These are phyloP conservation scores for Muschampia plurimacula DNA, from an alignment of 2,888 invertebrate genomes.

Conservation along the genomic window DNA sequence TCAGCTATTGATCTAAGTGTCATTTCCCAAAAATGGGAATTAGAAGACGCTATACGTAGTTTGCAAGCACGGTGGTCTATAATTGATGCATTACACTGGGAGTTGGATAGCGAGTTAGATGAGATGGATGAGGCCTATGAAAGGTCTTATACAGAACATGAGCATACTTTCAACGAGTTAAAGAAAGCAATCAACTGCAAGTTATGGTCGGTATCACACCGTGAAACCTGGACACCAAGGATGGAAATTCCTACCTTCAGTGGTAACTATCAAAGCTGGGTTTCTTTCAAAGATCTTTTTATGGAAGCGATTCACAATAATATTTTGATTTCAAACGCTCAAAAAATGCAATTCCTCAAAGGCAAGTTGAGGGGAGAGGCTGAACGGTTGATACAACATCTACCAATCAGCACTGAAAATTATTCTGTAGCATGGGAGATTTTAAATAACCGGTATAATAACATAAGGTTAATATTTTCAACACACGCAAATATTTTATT, in stretches of 20 bases:
- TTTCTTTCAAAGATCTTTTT: constrained; percentile 42
- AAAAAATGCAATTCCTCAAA: constrained; percentile 21
- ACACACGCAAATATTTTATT: constrained; percentile 11
- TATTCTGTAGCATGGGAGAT: constrained; percentile 18
- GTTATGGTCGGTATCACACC: constrained; percentile 22
- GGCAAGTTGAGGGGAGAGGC: constrained; percentile 18
- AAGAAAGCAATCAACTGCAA: constrained; percentile 13
- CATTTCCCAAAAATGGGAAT: constrained; percentile 14
- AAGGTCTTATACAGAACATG: constrained; percentile 2
- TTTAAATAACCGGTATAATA: constrained; percentile 11
- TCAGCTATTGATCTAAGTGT: background rate
- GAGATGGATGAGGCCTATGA: background rate
- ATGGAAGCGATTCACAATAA: constrained; percentile 39
- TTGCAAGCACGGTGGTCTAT: constrained; percentile 19
- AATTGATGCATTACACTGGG: constrained; percentile 35
- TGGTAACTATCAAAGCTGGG: constrained; percentile 38
- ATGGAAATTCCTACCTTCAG: constrained; percentile 37
- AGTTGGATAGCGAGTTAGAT: constrained; percentile 24
- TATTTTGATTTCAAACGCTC: constrained; percentile 5
- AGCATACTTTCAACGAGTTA: background rate
- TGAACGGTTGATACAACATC: constrained; percentile 10
- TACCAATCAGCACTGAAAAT: constrained; percentile 8
- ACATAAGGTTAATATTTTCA: constrained; percentile 13
- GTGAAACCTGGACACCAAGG: constrained; percentile 33
- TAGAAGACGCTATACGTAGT: constrained; percentile 5